phyloP scores from a whole-genome alignment of 2,888 invertebrate genomes.

The Cyclophora albipunctata region DNA sequence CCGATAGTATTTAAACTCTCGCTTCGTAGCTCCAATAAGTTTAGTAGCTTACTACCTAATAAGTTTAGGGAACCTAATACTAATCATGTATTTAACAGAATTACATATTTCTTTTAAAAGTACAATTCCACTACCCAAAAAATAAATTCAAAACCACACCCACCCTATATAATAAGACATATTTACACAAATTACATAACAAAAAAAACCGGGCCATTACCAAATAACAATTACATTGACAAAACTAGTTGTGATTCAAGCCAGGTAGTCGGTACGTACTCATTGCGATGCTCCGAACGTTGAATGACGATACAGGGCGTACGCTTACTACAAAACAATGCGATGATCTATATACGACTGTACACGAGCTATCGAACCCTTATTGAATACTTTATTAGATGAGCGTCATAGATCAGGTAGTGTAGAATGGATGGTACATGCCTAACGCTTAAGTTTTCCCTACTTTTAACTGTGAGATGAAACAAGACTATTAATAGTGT shows the following conservation, averaged over 20 bases:
- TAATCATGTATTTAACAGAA: too few relatives aligned
- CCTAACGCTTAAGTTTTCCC: too few relatives aligned
- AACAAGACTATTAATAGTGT: too few relatives aligned
- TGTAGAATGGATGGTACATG: too few relatives aligned
- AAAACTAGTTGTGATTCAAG: constrained; percentile 44
- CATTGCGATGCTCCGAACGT: constrained; percentile 39
- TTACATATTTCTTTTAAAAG: too few relatives aligned
- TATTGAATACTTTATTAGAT: constrained; percentile 40
- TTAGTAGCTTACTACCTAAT: too few relatives aligned
- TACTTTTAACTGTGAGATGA: too few relatives aligned
- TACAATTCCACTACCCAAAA: too few relatives aligned
- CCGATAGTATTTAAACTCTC: too few relatives aligned
- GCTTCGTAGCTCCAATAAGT: too few relatives aligned
- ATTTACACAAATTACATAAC: constrained; percentile 7
- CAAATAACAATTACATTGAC: constrained; percentile 27
- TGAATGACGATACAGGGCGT: constrained; percentile 57
- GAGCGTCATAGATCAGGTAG: too few relatives aligned
- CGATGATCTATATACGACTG: constrained; percentile 74
- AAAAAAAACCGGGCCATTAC: constrained; percentile 19
- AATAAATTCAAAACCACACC: neutral
- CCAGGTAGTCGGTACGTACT: constrained; percentile 16
- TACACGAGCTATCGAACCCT: constrained; percentile 59
- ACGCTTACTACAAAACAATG: constrained; percentile 65
- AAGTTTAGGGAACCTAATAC: too few relatives aligned
- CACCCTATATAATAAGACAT: neutral